Conservation (phyloP, 2,113 vertebrate genomes). For the Agapornis roseicollis region DNA sequence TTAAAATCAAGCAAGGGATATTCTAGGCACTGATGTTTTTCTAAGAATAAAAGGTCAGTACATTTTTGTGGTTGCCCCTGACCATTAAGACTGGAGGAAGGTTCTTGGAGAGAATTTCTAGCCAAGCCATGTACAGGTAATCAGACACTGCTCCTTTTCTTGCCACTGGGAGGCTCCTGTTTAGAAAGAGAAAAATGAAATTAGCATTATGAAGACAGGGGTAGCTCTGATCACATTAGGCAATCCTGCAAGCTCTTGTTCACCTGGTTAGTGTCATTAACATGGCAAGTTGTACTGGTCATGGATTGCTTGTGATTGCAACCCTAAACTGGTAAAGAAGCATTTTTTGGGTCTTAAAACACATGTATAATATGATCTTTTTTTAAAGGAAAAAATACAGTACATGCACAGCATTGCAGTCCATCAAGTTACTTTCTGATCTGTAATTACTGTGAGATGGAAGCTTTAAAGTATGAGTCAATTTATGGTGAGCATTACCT, state of each 20-base stretch:
- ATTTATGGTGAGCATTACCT: neutral
- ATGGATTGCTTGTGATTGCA: neutral
- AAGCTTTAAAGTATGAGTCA: neutral
- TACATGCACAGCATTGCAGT: neutral
- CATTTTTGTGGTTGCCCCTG: slow-evolving; percentile 97
- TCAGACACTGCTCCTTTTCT: slow-evolving; percentile 93
- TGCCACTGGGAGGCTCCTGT: slow-evolving; percentile 95
- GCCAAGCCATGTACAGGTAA: slow-evolving; percentile 95
- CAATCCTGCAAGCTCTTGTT: neutral
- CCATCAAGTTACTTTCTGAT: neutral
- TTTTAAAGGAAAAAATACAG: neutral
- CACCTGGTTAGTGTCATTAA: neutral
- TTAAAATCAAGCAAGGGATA: neutral
- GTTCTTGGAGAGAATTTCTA: slow-evolving; percentile 91
- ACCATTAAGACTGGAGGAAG: slow-evolving; percentile 92
- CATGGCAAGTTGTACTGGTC: neutral
- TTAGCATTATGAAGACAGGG: neutral
- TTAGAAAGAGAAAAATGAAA: slow-evolving; percentile 4
- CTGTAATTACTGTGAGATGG: neutral
- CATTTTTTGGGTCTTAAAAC: neutral
- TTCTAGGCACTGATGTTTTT: neutral
- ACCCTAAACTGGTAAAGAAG: neutral
- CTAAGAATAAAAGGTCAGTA: slow-evolving; percentile 97
- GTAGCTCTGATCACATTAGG: neutral
- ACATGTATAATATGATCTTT: neutral